Percentiles rank a stretch among this genome's conserved stretches.
Evolutionary conservation across 30 jellyfish, hydroid and myxozoan species (phyloP).

Genomic region (Hydractinia symbiolongicarpus): DNA sequence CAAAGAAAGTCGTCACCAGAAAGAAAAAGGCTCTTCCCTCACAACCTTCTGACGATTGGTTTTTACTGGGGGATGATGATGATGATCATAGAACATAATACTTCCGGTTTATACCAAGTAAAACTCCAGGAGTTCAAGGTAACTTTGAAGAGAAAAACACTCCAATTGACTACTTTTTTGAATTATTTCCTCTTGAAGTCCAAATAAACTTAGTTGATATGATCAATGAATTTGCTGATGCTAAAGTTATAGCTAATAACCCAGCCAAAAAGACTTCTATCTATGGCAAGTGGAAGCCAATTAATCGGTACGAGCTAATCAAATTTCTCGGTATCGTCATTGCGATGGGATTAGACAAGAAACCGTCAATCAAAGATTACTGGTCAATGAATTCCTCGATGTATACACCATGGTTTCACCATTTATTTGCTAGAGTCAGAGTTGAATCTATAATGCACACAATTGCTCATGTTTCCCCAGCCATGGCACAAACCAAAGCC

Average conservation of each 20-base stretch:
- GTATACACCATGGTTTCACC: conserved; percentile 25
- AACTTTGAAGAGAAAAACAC: neutral
- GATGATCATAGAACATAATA: too few relatives aligned
- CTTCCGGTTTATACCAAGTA: conserved; percentile 21
- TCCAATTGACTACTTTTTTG: conserved; percentile 9
- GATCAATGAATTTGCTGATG: conserved; percentile 23
- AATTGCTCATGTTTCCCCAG: conserved; percentile 20
- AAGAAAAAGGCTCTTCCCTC: too few relatives aligned
- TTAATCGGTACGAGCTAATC: conserved; percentile 1
- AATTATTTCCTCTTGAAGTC: neutral
- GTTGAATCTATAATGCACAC: conserved; percentile 26
- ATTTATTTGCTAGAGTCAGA: conserved; percentile 20
- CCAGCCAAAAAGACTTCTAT: neutral
- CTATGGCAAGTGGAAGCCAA: too few relatives aligned
- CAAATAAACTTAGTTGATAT: neutral
- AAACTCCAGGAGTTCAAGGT: conserved; percentile 25
- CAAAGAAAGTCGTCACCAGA: too few relatives aligned
- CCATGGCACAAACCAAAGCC: conserved; percentile 1
- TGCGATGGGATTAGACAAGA: conserved; percentile 37
- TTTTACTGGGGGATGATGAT: too few relatives aligned
- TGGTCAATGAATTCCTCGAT: conserved; percentile 15
- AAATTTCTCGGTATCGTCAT: conserved; percentile 17
- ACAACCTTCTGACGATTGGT: too few relatives aligned
- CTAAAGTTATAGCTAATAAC: neutral
- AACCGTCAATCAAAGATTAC: conserved; percentile 23